Conservation (phyloP, 1,140 invertebrate genomes). For the Planococcus citri region DNA sequence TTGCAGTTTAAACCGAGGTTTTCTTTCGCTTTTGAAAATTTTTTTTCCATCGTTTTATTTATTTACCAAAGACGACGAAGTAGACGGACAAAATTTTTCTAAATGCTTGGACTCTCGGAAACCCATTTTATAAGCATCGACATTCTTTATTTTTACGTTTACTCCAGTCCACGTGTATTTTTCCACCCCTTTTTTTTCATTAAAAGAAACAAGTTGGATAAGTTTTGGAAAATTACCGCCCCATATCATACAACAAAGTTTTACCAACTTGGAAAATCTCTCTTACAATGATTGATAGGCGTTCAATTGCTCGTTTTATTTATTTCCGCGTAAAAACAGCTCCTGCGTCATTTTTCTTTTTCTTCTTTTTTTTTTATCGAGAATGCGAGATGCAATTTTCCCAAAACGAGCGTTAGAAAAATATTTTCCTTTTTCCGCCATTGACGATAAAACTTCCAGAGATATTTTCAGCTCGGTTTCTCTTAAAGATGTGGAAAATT, state of each 20-base stretch:
- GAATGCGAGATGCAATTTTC: no score
- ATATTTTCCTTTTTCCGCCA: no score
- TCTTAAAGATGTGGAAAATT: no score
- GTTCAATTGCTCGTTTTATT: neutral
- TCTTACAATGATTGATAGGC: neutral
- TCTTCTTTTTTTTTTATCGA: no score
- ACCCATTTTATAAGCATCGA: neutral
- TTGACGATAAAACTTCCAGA: no score
- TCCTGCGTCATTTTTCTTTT: no score
- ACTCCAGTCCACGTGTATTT: no score
- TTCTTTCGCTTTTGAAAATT: neutral
- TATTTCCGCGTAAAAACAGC: no score
- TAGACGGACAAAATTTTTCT: no score
- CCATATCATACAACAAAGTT: neutral
- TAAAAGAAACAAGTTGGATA: neutral
- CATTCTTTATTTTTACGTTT: neutral
- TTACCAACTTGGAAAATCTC: neutral
- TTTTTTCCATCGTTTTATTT: neutral
- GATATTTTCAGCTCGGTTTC: no score
- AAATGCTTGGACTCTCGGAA: neutral
- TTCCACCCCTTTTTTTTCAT: neutral
- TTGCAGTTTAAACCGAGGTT: neutral
- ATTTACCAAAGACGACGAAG: neutral
- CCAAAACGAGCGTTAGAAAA: no score
- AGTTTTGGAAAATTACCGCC: neutral